Conservation (phyloP, 1,140 invertebrate species). For the Dreissena polymorpha region DNA sequence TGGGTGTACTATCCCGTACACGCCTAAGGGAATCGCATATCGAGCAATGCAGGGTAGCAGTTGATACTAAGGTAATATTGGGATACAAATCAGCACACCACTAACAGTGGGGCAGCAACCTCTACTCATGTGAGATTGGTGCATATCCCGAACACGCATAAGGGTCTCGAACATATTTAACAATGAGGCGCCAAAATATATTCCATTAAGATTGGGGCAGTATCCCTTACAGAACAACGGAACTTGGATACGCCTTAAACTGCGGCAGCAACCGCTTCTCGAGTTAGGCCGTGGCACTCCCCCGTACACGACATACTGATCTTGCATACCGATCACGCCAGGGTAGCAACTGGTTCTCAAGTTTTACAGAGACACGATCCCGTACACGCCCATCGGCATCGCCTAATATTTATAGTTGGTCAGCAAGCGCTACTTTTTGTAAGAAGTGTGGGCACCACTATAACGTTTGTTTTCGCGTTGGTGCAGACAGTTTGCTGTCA, state of each 20-base stretch:
- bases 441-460: too few relatives aligned
- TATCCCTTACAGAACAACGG: too few relatives aligned
- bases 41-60: slow-evolving; percentile 70
- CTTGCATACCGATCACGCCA: slow-evolving; percentile 68
- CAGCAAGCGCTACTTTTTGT: slow-evolving; percentile 71
- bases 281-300: slow-evolving; percentile 59
- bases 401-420: slow-evolving; percentile 70
- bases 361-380: slow-evolving; percentile 67
- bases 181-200: too few relatives aligned
- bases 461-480: too few relatives aligned
- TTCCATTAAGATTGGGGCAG: too few relatives aligned
- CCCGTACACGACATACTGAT: slow-evolving; percentile 70
- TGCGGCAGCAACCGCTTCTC: slow-evolving; percentile 59
- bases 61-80: slow-evolving; percentile 70
- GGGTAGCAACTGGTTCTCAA: slow-evolving; percentile 73
- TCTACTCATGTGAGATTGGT: slow-evolving; percentile 71
- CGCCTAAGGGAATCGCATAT: slow-evolving; percentile 71
- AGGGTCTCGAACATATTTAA: slow-evolving; percentile 67
- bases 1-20: slow-evolving; percentile 69
- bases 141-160: slow-evolving; percentile 70
- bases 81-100: slow-evolving; percentile 68
- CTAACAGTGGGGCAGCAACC: slow-evolving; percentile 70
- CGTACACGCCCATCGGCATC: slow-evolving; percentile 72
- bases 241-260: too few relatives aligned
- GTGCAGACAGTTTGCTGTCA: too few relatives aligned